Conservation (phyloP, 92 coral and sea anemone genomes). For the Phymanthus crucifer region DNA sequence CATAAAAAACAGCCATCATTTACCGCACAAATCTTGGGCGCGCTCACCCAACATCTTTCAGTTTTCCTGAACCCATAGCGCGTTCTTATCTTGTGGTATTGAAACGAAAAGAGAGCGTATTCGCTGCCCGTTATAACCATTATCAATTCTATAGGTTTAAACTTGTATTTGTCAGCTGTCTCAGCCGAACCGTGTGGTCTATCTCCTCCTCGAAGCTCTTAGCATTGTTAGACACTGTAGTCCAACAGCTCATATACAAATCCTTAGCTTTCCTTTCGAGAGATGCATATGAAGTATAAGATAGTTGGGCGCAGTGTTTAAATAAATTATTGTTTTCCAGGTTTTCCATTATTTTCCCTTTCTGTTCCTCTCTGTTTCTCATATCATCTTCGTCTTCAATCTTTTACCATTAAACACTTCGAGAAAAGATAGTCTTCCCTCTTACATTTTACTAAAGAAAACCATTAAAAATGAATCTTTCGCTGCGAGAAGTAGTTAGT, state of each 20-base stretch:
- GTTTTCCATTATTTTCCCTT: neutral
- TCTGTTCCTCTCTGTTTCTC: neutral
- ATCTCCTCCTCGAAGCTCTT: neutral
- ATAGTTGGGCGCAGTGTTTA: no score
- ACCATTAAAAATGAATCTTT: neutral
- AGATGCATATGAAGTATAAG: neutral
- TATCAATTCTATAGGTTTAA: neutral
- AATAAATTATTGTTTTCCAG: no score
- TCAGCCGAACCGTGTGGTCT: neutral
- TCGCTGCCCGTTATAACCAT: slow-evolving; percentile 1
- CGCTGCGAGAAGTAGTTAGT: neutral
- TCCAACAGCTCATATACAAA: neutral
- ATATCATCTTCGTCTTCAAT: neutral
- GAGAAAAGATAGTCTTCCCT: neutral
- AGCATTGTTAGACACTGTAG: neutral
- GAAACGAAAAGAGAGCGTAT: neutral
- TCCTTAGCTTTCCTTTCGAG: neutral
- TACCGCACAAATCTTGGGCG: no score
- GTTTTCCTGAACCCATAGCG: neutral
- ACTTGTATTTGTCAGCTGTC: neutral
- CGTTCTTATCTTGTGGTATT: neutral
- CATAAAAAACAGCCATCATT: neutral
- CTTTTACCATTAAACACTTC: neutral
- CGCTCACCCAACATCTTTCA: neutral
- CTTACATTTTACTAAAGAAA: neutral